Base-by-base conservation (phyloP, 2,113 vertebrate genomes). In the Rhipidura dahli region DNA sequence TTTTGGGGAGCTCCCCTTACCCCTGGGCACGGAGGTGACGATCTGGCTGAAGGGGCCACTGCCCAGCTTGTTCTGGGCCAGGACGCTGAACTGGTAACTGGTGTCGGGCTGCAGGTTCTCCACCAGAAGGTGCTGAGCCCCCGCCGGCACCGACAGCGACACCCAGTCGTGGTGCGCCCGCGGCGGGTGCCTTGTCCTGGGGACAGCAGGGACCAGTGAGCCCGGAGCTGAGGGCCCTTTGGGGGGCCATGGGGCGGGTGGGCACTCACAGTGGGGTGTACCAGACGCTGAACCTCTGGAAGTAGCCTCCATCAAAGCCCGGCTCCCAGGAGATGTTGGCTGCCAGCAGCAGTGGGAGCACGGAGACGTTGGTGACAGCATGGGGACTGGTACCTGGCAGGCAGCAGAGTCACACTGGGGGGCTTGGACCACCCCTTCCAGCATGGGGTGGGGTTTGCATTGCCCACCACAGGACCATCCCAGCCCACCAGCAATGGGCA, bases 11-110 rank as follows among this genome's bases (percentile, higher is more conserved):
- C 8, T 26, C 8, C n/a, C 96, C 98, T 97, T 69, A 99, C 99
- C 98, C 96, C 98, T 97, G 19, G 99, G 99, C 79, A 96, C 94
- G 15, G 98, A 98, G 72, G 98, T 97, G 91, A 99, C 87, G 0
- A 99, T 99, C 96, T 99, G 98, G 59, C 99, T 99, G 97, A 99
- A 99, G 45, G 99, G 99, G n/a, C 99, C 99, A 1, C 99, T 99
- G 51, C 99, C 99, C 66, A 99, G 98, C 94, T 99, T 99, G 97
- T 99, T 99, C 97, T 99, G 99, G 68, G 99, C 98, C 42, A 99
- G 98, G 87, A 99, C 97, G 1, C 99, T 99, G 98, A 99, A 99
- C 98, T 99, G 99, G 97, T 99, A 99, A 45, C 97, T 95, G 0
- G 96, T 98, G 56, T 98, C 97, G 0, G 98, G 97, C 82, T 99